These are phyloP conservation scores for Epicauta chinensis DNA, from an alignment of 1,140 invertebrate species.

Conservation along the genomic window DNA sequence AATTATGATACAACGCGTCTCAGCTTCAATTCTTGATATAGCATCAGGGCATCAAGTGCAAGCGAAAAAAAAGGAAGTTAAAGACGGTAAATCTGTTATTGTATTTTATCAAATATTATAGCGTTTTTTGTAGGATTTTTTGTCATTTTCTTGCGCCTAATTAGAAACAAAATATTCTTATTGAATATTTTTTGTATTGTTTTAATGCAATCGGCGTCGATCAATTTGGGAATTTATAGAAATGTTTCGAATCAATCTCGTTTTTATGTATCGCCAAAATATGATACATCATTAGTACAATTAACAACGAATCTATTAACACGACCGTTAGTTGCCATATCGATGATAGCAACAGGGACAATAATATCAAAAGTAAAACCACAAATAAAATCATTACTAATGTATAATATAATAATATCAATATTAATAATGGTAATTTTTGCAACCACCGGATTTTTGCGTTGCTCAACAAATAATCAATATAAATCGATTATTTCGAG, in stretches of 20 bases:
- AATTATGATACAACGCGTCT: slow-evolving; percentile 51
- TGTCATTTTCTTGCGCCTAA: slow-evolving; percentile 49
- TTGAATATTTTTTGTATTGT: slow-evolving; percentile 51
- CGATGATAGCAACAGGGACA: slow-evolving; percentile 54
- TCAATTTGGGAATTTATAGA: slow-evolving; percentile 52
- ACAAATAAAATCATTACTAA: slow-evolving; percentile 46
- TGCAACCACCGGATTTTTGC: slow-evolving; percentile 52
- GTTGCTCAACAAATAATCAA: slow-evolving; percentile 45
- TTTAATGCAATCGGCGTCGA: slow-evolving; percentile 50
- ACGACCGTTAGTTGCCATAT: slow-evolving; percentile 54
- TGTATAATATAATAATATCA: slow-evolving; percentile 52
- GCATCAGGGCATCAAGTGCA: slow-evolving; percentile 19
- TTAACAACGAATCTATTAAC: slow-evolving; percentile 50
- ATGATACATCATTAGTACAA: slow-evolving; percentile 46
- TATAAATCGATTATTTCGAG: slow-evolving; percentile 39
- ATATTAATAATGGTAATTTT: slow-evolving; percentile 47
- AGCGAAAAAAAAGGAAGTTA: slow-evolving; percentile 5
- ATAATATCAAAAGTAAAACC: slow-evolving; percentile 55
- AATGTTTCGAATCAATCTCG: slow-evolving; percentile 53
- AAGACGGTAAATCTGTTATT: slow-evolving; percentile 17
- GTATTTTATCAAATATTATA: no score
- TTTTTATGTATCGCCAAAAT: slow-evolving; percentile 38
- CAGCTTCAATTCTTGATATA: slow-evolving; percentile 42
- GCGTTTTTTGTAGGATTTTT: slow-evolving; percentile 48
- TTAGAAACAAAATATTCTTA: slow-evolving; percentile 55